Evolutionary conservation across 2,113 vertebrate species (phyloP), one percentile per base, ranked within the genome.

Genomic region (Nesospiza acunhae): DNA sequence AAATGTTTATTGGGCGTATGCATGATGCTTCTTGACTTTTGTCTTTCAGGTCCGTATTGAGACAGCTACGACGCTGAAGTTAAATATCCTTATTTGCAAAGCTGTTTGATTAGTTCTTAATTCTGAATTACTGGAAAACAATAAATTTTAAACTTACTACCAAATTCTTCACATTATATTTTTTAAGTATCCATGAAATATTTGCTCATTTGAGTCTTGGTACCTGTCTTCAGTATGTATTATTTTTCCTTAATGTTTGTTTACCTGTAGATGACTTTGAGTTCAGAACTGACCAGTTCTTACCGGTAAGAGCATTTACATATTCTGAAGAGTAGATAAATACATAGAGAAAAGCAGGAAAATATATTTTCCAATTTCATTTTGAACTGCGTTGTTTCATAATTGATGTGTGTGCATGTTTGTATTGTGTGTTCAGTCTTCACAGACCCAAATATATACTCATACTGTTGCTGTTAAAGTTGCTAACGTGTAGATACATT

Each of bases 181-280:
- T 84, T 56, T 73, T 72, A 6, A 31, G 5, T 69, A 69, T 24
- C 46, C 7, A 6, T 75, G 5, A 39, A 68, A 24, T 58, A 69
- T 28, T 87, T 84, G 3, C 20, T 75, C 23, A 37, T 84, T 78
- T 69, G 30, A 70, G 5, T 89, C 42, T 74, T 3, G 1, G 0
- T 59, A 31, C 60, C 10, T 11, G 1, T 49, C 33, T 64, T 3
- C 33, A n/a, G 3, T 50, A 4, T 27, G 1, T 84, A 46, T 63
- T 94, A 2, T 94, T 92, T 93, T 96, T 97, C 97, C 98, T 99
- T 99, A 99, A 99, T 97, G 62, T 8, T 6, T 47, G 4, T 89
- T 97, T 95, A 99, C 99, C 99, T 80, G 99, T 99, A 42, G 99
- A 99, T 98, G 99, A 99, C 96, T 99, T 99, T 70, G 99, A 99